Evolutionary conservation across 2,797 vertebrate genomes (phyloP), one percentile per base, ranked within the genome.

Genomic region (Meriones psammophilus): DNA sequence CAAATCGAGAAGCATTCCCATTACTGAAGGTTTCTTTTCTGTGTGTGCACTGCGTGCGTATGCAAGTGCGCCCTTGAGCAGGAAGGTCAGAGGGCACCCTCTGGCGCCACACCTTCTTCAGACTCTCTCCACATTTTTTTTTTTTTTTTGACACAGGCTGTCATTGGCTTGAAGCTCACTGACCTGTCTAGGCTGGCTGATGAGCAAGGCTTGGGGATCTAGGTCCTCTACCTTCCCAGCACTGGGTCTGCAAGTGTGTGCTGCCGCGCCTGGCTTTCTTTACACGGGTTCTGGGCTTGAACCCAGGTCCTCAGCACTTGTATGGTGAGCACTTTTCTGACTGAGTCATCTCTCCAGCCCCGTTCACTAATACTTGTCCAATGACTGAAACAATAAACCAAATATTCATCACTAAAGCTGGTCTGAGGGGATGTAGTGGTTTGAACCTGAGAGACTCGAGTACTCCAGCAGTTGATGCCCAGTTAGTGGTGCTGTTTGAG

Each of bases 51-150:
- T 1, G 4, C 9, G 0, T 56, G 66, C 17, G 9, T 15, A 36
- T 9, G 50, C 1, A 20, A 24, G 66, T n/a, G 1, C 0, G 5
- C 18, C 46, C 10, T 0, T 28, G 24, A 26, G 28, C 18, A 1
- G 28, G n/a, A 36, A 36, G 22, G n/a, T 73, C n/a, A 7, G 50
- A 73, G 50, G 50, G 18, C 28, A 39, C 73, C 33, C 5, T 85
- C 18, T 33, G 46, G 20, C 24, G 46, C 69, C 46, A 69, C 9
- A 64, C 1, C 9, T n/a, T 36, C n/a, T n/a, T 80, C 12, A 58
- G 78, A 60, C n/a, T 62, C 30, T 46, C 62, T 8, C n/a, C 24
- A 81, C 28, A 8, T 6, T 46, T 46, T 50, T 18, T 79, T n/a
- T 58, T n/a, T 17, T 18, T 39, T 62, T 42, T 18, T 28, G 36